These are phyloP conservation scores for Euspilapteryx auroguttella DNA, from an alignment of 2,888 invertebrate species.

Conservation along the genomic window DNA sequence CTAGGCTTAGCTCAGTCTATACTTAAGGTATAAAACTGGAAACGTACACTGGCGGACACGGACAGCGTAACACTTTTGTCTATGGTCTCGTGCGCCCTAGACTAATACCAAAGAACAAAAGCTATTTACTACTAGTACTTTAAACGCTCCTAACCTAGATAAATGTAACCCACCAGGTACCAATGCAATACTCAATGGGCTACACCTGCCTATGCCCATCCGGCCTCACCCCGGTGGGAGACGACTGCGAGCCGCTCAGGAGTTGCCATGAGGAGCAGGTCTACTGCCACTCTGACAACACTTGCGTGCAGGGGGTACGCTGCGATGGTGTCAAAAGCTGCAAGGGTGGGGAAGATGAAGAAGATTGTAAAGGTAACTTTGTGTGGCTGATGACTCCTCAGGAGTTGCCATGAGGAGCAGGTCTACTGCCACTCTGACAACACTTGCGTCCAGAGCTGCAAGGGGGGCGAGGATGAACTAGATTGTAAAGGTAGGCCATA, in stretches of 20 bases:
- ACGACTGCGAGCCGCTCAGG: constrained; percentile 57
- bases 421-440: constrained; percentile 44
- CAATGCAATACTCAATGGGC: constrained; percentile 1
- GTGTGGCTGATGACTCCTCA: constrained; percentile 60
- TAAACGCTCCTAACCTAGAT: too few relatives aligned
- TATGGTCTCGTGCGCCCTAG: too few relatives aligned
- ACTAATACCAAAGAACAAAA: too few relatives aligned
- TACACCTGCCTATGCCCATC: constrained; percentile 67
- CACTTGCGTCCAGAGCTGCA: constrained; percentile 54
- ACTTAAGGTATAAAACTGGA: too few relatives aligned
- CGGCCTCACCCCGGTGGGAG: constrained; percentile 54
- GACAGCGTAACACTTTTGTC: too few relatives aligned
- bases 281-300: constrained; percentile 41
- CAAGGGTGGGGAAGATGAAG: constrained; percentile 38
- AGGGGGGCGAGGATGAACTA: too few relatives aligned
- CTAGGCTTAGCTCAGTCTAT: too few relatives aligned
- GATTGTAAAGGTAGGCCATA: too few relatives aligned
- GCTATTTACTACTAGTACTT: too few relatives aligned
- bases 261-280: constrained; percentile 49
- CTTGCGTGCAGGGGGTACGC: constrained; percentile 28
- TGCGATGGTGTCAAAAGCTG: constrained; percentile 62
- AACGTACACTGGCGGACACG: too few relatives aligned
- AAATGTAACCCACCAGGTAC: constrained; percentile 4
- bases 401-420: constrained; percentile 48
- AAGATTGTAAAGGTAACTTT: too few relatives aligned